Percentiles rank a stretch among this genome's conserved stretches.
These are phyloP conservation scores for Cheilinus undulatus DNA, from an alignment of 2,113 vertebrate species.

Conservation along the genomic window DNA sequence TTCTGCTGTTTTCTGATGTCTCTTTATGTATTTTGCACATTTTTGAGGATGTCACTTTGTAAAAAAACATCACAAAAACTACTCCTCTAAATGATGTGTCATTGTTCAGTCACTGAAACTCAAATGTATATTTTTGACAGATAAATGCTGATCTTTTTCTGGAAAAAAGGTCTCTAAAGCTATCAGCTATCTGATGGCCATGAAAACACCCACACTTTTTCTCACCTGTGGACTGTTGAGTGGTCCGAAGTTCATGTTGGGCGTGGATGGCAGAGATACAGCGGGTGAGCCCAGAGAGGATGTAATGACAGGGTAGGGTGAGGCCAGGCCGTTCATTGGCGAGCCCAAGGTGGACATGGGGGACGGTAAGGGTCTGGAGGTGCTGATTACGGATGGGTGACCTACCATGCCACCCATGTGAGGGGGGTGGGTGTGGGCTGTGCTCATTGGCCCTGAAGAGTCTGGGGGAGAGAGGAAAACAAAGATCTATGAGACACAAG, in stretches of 20 bases:
- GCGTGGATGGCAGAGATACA: slow-evolving; percentile 79
- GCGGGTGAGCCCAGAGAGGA: slow-evolving; percentile 82
- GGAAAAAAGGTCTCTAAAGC: not conserved
- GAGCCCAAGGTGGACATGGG: slow-evolving; percentile 79
- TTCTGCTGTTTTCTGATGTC: not conserved
- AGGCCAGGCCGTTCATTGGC: slow-evolving; percentile 82
- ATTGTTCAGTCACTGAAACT: too few relatives aligned
- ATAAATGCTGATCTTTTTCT: too few relatives aligned
- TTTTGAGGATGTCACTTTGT: too few relatives aligned
- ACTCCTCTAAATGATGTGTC: too few relatives aligned
- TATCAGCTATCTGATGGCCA: not conserved
- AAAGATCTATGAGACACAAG: not conserved
- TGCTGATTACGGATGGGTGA: slow-evolving; percentile 85
- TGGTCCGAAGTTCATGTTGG: slow-evolving; percentile 79
- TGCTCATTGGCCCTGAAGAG: slow-evolving; percentile 79
- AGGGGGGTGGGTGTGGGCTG: slow-evolving; percentile 70
- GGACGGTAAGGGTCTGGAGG: slow-evolving; percentile 76
- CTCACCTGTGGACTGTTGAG: slow-evolving; percentile 84
- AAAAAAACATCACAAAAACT: too few relatives aligned
- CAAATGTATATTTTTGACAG: not conserved
- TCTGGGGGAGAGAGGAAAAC: slow-evolving; percentile 65
- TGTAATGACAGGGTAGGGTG: slow-evolving; percentile 85
- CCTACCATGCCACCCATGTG: slow-evolving; percentile 82
- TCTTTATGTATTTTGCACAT: too few relatives aligned
- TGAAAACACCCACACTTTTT: slow-evolving; percentile 11